These are phyloP conservation scores for Phenganax subtilis DNA, from an alignment of 92 coral and sea anemone species.

Conservation along the genomic window DNA sequence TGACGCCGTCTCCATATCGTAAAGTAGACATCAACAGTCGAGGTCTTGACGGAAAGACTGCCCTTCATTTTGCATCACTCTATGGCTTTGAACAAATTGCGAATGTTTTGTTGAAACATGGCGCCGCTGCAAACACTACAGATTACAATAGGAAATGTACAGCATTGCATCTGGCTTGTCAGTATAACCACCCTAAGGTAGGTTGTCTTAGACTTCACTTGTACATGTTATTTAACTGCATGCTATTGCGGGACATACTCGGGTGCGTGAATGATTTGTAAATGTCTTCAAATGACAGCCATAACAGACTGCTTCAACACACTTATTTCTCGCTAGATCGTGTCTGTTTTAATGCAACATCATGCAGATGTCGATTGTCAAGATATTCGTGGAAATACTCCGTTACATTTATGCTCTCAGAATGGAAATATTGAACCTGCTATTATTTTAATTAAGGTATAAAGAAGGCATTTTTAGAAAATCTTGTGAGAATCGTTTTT, in stretches of 20 bases:
- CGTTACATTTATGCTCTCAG: slow-evolving; percentile 82
- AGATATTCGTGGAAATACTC: slow-evolving; percentile 75
- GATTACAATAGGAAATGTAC: slow-evolving; percentile 66
- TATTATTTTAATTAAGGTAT: slow-evolving; percentile 74
- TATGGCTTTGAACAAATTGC: slow-evolving; percentile 79
- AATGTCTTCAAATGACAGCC: too few species aligned
- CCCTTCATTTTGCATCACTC: slow-evolving; percentile 79
- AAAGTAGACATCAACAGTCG: slow-evolving; percentile 75
- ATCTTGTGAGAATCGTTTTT: not conserved
- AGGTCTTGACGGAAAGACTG: slow-evolving; percentile 73
- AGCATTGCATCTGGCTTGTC: slow-evolving; percentile 82
- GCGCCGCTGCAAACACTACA: slow-evolving; percentile 64
- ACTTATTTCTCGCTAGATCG: slow-evolving; percentile 49
- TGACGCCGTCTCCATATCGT: slow-evolving; percentile 36
- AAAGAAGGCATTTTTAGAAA: not conserved
- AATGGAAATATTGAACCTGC: slow-evolving; percentile 83
- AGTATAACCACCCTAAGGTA: slow-evolving; percentile 79
- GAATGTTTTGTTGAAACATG: slow-evolving; percentile 60
- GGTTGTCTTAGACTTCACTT: not conserved
- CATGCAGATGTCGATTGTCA: slow-evolving; percentile 72
- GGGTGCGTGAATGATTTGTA: too few species aligned
- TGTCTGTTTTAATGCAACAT: slow-evolving; percentile 61
- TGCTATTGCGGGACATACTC: too few species aligned
- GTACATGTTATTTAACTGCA: too few species aligned
- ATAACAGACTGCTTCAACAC: too few species aligned